Evolutionary conservation across 2,113 vertebrate species (phyloP).

Genomic region (Dasypus novemcinctus): DNA sequence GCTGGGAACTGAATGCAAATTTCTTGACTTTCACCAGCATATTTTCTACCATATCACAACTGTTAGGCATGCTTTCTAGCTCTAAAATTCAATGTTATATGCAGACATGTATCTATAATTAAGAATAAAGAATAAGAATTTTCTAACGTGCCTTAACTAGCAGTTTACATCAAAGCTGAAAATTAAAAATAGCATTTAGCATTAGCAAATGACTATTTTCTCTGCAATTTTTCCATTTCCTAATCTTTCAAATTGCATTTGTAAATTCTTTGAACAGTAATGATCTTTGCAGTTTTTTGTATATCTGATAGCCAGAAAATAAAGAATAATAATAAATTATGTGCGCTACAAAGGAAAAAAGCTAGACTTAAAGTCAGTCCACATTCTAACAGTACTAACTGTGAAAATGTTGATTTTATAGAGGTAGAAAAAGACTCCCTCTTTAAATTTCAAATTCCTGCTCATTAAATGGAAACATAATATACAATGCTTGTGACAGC

Average conservation of each 20-base stretch:
- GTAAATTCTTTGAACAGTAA: conserved; percentile 52
- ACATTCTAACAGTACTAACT: conserved; percentile 41
- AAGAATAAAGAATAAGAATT: conserved; percentile 40
- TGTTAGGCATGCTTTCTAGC: conserved; percentile 33
- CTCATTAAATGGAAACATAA: conserved; percentile 16
- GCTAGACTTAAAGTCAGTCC: background rate
- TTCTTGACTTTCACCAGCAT: background rate
- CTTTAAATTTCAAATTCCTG: conserved; percentile 55
- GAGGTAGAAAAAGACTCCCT: conserved; percentile 71
- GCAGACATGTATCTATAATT: conserved; percentile 1
- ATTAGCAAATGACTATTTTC: conserved; percentile 48
- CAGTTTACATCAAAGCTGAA: conserved; percentile 48
- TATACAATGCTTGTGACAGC: background rate
- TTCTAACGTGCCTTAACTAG: conserved; percentile 57
- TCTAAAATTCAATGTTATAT: conserved; percentile 43
- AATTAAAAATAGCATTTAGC: conserved; percentile 51
- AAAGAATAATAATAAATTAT: conserved; percentile 69
- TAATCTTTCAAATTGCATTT: conserved; percentile 56
- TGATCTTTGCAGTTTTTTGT: conserved; percentile 29
- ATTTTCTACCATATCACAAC: conserved; percentile 39
- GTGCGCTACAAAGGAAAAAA: conserved; percentile 34
- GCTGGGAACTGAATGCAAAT: background rate
- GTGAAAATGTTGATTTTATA: conserved; percentile 57
- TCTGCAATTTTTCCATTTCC: conserved; percentile 32
- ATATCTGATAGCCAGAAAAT: conserved; percentile 49